Evolutionary conservation across 2,888 invertebrate genomes (phyloP).

Genomic region (Tachystola acroxantha): DNA sequence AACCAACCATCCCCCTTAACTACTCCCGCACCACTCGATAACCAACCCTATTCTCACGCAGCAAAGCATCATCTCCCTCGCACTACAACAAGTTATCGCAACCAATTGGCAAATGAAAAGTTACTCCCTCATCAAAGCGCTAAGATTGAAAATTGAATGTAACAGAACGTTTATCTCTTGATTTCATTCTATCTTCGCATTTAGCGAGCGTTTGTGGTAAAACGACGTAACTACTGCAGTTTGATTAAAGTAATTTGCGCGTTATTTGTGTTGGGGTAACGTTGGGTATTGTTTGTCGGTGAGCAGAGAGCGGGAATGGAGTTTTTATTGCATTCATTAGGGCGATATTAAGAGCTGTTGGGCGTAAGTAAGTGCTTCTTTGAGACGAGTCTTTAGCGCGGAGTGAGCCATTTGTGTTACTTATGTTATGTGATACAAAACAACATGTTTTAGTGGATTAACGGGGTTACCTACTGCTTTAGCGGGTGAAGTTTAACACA

Average conservation of each 20-base stretch:
- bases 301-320: constrained; percentile 18
- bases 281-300: constrained; percentile 17
- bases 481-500: too few relatives aligned
- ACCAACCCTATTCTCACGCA: constrained; percentile 27
- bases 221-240: constrained; percentile 26
- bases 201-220: constrained; percentile 28
- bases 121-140: constrained; percentile 22
- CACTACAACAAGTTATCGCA: constrained; percentile 8
- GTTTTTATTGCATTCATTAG: constrained; percentile 51
- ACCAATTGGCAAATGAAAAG: constrained; percentile 14
- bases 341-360: constrained; percentile 47
- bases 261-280: constrained; percentile 18
- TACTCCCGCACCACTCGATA: constrained; percentile 29
- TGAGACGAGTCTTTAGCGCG: neutral
- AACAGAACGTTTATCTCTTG: constrained; percentile 41
- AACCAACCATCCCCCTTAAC: constrained; percentile 48
- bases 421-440: too few relatives aligned
- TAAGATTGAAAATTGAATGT: constrained; percentile 42
- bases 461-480: too few relatives aligned
- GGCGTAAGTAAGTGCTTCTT: constrained; percentile 37
- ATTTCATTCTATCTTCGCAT: constrained; percentile 59
- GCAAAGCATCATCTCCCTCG: constrained; percentile 27
- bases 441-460: too few relatives aligned
- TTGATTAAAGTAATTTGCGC: constrained; percentile 16
- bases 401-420: too few relatives aligned